Base-by-base conservation (phyloP, 1,140 invertebrate genomes). In the Lordiphosa stackelbergi region DNA sequence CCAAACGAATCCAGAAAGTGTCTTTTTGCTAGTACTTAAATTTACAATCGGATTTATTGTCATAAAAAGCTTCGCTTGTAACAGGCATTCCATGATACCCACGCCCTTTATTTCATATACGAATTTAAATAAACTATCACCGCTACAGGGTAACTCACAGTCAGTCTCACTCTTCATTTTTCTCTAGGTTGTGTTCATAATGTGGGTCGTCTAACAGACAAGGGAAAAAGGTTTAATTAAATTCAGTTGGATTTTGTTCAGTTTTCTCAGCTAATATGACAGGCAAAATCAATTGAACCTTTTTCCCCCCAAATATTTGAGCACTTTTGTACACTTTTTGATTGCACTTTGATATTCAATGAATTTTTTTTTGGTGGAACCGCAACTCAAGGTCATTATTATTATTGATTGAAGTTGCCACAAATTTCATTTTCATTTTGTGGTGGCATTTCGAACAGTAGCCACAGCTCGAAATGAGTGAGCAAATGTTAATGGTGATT, bases 381-480 rank as follows among this genome's bases (percentile, higher is more conserved):
- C 71, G 16, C 78, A 70, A 52, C 54, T 81, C 75, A 79, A 79
- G 74, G 73, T 77, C 73, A 45, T n/a, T 42, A 34, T 36, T 19
- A 4, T 4, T 35, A 31, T 51, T 28, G 11, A 9, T 28, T 46
- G 43, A 12, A 34, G 11, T 13, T 46, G 11, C 28, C 28, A 34
- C 24, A 46, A 46, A 46, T 46, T 31, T 31, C 28, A 46, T 24
- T 46, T 46, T 46, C 43, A 31, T 35, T 49, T 49, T 35, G 28
- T 31, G 28, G 28, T 31, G 28, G 28, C 28, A 31, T 31, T 31
- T 31, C 28, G 28, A 31, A 31, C 35, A 37, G 46, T 48, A 48
- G 46, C 46, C 34, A 5, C 5, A 38, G 48, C 10, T 31, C 34
- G 4, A 36, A 13, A 54, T 13, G 45, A 45, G 53, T 61, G 66